Evolutionary conservation across 1,140 invertebrate genomes (phyloP).

Genomic region (Brachionus rotundiformis): DNA sequence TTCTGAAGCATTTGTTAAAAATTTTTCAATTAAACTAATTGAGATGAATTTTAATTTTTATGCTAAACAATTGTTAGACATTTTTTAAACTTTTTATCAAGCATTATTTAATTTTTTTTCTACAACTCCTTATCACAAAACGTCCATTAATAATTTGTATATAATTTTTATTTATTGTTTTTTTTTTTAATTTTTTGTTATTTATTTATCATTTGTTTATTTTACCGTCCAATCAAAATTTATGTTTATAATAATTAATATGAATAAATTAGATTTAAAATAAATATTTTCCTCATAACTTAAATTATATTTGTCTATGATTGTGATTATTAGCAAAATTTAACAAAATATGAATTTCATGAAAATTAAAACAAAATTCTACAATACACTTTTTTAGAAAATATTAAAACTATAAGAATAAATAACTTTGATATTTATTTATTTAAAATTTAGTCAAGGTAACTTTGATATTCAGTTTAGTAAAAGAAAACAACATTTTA

Average conservation of each 20-base stretch:
- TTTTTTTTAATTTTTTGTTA: background rate
- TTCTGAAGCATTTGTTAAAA: background rate
- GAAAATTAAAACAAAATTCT: too few relatives aligned
- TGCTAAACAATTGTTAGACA: conserved; percentile 5
- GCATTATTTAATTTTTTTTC: background rate
- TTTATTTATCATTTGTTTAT: background rate
- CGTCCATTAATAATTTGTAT: background rate
- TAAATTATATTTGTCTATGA: too few relatives aligned
- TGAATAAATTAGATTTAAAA: background rate
- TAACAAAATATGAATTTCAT: too few relatives aligned
- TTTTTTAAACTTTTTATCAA: background rate
- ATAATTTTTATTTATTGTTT: background rate
- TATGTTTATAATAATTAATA: background rate
- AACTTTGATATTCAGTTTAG: too few relatives aligned
- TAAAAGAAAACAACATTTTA: too few relatives aligned
- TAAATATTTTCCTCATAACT: background rate
- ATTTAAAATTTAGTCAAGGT: too few relatives aligned
- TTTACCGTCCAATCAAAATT: background rate
- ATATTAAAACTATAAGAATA: too few relatives aligned
- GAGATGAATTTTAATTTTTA: conserved; percentile 47
- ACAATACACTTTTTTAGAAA: too few relatives aligned
- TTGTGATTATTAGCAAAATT: too few relatives aligned
- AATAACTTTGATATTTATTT: too few relatives aligned
- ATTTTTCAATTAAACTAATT: conserved; percentile 9
- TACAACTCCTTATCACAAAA: background rate